Evolutionary conservation across 2,113 vertebrate genomes (phyloP), one percentile per base, ranked within the genome.

Genomic region (Ceyx melanurus): DNA sequence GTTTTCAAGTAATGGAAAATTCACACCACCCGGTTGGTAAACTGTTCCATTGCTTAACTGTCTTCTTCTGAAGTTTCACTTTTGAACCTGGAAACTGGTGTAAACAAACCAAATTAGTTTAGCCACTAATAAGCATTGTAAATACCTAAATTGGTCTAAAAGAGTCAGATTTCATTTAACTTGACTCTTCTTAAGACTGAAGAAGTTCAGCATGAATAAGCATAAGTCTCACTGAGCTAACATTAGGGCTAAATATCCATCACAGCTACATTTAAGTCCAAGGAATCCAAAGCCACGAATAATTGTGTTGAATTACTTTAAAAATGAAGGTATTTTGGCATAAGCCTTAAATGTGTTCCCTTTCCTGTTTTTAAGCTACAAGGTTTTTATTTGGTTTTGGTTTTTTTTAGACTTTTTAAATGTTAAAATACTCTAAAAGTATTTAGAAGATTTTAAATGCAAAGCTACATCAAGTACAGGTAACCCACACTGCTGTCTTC

Each of bases 1-100:
- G n/a, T 43, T 85, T 92, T 68, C 23, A 23, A 75, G 35, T 31
- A 88, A 88, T 37, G 53, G 86, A 80, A 82, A 94, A 92, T 57
- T 81, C 83, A 78, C 8, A 3, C 33, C 75, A 50, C 10, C 9
- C 67, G 87, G 13, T 11, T 75, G 35, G 56, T 31, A 88, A 81
- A 81, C 65, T 81, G 73, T 56, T 77, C 68, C 45, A 45, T 45
- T 40, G 13, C 35, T 45, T 85, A 76, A 76, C 51, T 64, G 25
- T 46, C 26, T 7, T 78, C 48, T 19, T 66, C n/a, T 84, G 42
- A 77, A 90, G 50, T 61, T 68, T 75, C 54, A 42, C 13, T 95
- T 90, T 37, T 72, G 50, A 92, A 62, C 50, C 53, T 72, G 48
- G n/a, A 78, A 78, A 79, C 28, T 33, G 10, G 9, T 35, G 9